Evolutionary conservation across 2,888 invertebrate genomes (phyloP), one percentile per base, ranked within the genome.

Genomic region (Drosophila niveifrons): DNA sequence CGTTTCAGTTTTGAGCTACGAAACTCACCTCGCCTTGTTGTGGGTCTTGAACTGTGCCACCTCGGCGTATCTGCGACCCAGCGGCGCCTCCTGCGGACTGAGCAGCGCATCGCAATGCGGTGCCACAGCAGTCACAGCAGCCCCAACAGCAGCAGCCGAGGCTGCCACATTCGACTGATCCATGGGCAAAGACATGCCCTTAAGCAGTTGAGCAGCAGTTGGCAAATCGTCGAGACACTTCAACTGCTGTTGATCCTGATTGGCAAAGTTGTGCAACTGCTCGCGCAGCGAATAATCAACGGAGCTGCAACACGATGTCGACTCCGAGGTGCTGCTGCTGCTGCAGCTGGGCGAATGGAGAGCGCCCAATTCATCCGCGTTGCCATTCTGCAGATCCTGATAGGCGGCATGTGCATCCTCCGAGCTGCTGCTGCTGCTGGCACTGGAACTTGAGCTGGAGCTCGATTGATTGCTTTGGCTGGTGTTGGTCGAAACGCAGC

Each of bases 71-170:
- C 92, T 91, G 50, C 93, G 82, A 15, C 92, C 92, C 83, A 93
- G 88, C n/a, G 93, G 92, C 71, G 80, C 92, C 78, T 93, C 92
- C 78, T 92, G 92, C 9, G 93, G 92, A 84, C 92, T 93, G 47
- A 93, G 78, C 64, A 92, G 72, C 2, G 90, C 85, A 80, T 92
- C 92, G 48, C 88, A 90, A 11, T 75, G 66, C 8, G 78, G 77
- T 13, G 75, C 66, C 50, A 66, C 67, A 18, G 29, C 6, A 1
- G n/a, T 15, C 61, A 46, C 65, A 50, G 68, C 66, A 18, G 17
- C 7, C 2, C 11, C 28, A 63, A 43, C 10, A 58, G 72, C 31
- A 51, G 71, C 34, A 18, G 55, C 28, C 23, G 72, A 29, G 50
- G 71, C 34, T 28, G 55, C 28, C 23, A 23, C 23, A 23, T 23